Conservation (phyloP, 2,888 invertebrate genomes). For the Lochmaea crataegi region DNA sequence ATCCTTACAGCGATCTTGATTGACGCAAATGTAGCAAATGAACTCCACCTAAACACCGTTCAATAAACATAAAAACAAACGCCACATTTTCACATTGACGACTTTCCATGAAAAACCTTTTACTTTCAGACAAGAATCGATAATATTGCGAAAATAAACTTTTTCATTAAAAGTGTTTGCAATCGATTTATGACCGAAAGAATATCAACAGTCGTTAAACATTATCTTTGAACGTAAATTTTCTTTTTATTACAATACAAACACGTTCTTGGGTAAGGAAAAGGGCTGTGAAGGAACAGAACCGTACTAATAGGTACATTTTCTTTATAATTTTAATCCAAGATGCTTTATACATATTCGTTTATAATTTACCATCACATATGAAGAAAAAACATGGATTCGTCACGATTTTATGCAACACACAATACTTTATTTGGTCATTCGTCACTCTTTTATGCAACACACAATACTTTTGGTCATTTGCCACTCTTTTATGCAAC, state of each 20-base stretch:
- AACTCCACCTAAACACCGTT: not conserved
- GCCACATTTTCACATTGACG: slow-evolving; percentile 28
- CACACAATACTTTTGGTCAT: too few species aligned
- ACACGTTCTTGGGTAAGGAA: slow-evolving; percentile 37
- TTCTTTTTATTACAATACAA: slow-evolving; percentile 52
- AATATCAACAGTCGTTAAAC: slow-evolving; percentile 47
- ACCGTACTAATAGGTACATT: not conserved
- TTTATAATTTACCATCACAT: too few species aligned
- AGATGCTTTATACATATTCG: too few species aligned
- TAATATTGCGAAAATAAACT: slow-evolving; percentile 50
- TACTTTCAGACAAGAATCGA: slow-evolving; percentile 25
- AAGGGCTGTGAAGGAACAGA: slow-evolving; percentile 9
- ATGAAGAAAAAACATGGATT: too few species aligned
- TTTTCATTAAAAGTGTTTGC: slow-evolving; percentile 55
- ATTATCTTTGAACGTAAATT: slow-evolving; percentile 52
- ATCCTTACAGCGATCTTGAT: not conserved
- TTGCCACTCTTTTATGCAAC: too few species aligned
- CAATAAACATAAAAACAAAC: slow-evolving; percentile 32
- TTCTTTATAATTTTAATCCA: not conserved
- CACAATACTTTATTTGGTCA: too few species aligned
- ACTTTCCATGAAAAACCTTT: slow-evolving; percentile 22
- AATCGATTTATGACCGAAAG: slow-evolving; percentile 52
- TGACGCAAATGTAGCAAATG: slow-evolving; percentile 13
- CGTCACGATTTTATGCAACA: too few species aligned
- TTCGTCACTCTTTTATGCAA: too few species aligned